Evolutionary conservation across 2,113 vertebrate genomes (phyloP).

Genomic region (Alaudala cheleensis): DNA sequence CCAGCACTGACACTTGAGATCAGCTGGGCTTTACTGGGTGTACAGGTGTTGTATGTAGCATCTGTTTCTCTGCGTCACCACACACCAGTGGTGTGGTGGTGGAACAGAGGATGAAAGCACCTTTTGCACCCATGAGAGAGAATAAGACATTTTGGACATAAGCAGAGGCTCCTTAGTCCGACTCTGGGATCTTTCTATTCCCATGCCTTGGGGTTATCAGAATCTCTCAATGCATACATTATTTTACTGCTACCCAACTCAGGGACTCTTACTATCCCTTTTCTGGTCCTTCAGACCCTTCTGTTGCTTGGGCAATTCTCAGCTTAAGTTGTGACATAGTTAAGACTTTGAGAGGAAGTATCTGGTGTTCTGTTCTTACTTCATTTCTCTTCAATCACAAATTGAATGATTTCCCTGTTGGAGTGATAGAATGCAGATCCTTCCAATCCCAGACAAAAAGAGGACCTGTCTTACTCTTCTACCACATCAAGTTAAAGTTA

Average conservation of each 20-base stretch:
- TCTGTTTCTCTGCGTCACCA: background rate
- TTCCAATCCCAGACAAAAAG: background rate
- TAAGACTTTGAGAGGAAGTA: background rate
- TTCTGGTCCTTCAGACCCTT: background rate
- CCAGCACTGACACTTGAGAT: rapidly evolving
- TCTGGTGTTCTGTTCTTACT: background rate
- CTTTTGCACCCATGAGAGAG: background rate
- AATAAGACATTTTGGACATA: background rate
- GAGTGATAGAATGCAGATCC: background rate
- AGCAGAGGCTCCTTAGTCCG: background rate
- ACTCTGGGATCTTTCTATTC: background rate
- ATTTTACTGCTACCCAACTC: background rate
- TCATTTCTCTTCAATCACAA: background rate
- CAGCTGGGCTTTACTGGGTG: background rate
- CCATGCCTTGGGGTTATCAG: background rate
- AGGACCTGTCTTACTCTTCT: background rate
- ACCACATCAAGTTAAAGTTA: background rate
- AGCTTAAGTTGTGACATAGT: background rate
- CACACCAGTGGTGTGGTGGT: background rate
- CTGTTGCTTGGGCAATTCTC: background rate
- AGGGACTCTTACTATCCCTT: background rate
- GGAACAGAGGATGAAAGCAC: background rate
- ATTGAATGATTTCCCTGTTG: background rate
- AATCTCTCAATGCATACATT: background rate
- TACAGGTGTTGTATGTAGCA: background rate